Evolutionary conservation across 2,797 vertebrate genomes (phyloP).

Genomic region (Ptychobarbus kaznakovi): DNA sequence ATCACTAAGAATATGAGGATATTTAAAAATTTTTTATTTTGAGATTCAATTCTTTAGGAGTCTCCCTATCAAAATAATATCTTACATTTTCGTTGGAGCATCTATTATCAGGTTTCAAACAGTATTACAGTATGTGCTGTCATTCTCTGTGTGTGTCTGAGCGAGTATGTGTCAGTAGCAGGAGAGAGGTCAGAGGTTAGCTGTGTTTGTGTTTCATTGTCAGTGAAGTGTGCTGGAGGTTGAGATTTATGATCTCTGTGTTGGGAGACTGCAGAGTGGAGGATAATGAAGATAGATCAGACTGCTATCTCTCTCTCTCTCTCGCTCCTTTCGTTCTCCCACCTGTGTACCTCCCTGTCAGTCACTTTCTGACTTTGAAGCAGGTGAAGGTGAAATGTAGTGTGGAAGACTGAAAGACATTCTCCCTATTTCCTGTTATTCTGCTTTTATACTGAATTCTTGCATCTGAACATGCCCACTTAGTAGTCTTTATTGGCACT

Average conservation of each 20-base stretch:
- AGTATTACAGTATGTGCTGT: conserved; percentile 34
- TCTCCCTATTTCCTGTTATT: neutral
- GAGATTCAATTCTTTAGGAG: neutral
- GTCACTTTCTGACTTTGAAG: conserved; percentile 14
- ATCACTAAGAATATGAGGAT: neutral
- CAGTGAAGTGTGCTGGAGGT: conserved; percentile 83
- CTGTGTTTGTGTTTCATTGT: conserved; percentile 86
- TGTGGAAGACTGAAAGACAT: conserved; percentile 3
- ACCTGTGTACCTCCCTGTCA: conserved; percentile 15
- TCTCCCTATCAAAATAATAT: neutral
- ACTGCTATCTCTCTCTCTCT: conserved; percentile 68
- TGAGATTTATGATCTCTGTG: conserved; percentile 86
- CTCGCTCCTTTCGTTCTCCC: neutral
- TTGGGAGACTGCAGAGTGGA: conserved; percentile 80
- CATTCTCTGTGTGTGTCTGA: conserved; percentile 51
- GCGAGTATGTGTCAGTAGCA: conserved; percentile 70
- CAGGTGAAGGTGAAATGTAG: neutral
- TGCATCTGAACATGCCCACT: neutral
- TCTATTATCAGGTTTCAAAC: neutral
- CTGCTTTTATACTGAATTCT: conserved; percentile 1
- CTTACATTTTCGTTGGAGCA: neutral
- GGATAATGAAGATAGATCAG: conserved; percentile 86
- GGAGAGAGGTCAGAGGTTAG: conserved; percentile 80
- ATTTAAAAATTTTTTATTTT: neutral
- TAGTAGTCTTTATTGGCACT: neutral